Conservation (phyloP, 2,113 vertebrate species). For the western clawed frog (Xenopus tropicalis) region UCB_Xtro_10.0 CM004448.2:88989501-88990000, state of each 20-base stretch:
- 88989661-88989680: too few relatives aligned
- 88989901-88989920: constrained; percentile 34
- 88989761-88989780: constrained; percentile 29
- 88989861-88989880: constrained; percentile 32
- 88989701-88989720: constrained; percentile 4
- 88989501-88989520: too few relatives aligned
- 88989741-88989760: neutral
- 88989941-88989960: neutral
- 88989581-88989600: too few relatives aligned
- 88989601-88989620: too few relatives aligned
- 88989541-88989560: too few relatives aligned
- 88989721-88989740: constrained; percentile 1
- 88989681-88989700: too few relatives aligned
- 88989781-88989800: constrained; percentile 39
- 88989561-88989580: too few relatives aligned
- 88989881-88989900: constrained; percentile 39
- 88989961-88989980: neutral
- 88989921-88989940: constrained; percentile 34
- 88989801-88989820: constrained; percentile 25
- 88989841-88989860: constrained; percentile 11
- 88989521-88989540: too few relatives aligned
- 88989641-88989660: too few relatives aligned
- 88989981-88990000: too few relatives aligned
- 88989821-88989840: constrained; percentile 43
- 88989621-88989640: too few relatives aligned